phyloP scores from a whole-genome alignment of 2,888 invertebrate genomes.

The Drosophila silvestris region DNA sequence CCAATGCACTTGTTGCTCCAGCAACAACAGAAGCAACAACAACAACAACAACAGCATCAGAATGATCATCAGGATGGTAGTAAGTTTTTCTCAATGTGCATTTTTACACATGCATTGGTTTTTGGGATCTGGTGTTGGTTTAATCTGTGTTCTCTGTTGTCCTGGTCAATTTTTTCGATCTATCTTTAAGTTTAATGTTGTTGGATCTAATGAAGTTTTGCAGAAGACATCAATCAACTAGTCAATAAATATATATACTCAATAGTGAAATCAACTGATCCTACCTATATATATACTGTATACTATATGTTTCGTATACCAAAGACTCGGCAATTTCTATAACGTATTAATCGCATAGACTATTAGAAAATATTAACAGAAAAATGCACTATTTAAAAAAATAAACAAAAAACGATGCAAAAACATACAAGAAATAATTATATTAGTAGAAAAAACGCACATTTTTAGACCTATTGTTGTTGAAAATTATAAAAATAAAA shows the following conservation, averaged over 20 bases:
- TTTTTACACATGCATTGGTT: conserved; percentile 27
- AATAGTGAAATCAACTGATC: conserved; percentile 46
- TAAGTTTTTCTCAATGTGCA: conserved; percentile 75
- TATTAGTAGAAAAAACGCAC: conserved; percentile 37
- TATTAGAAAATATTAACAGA: conserved; percentile 52
- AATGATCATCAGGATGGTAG: conserved; percentile 83
- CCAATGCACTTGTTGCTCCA: conserved; percentile 85
- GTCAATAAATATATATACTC: conserved; percentile 20
- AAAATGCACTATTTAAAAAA: conserved; percentile 44
- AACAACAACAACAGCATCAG: conserved; percentile 71
- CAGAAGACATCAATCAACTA: conserved; percentile 33
- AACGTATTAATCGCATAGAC: conserved; percentile 73
- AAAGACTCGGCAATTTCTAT: conserved; percentile 71
- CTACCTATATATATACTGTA: conserved; percentile 51
- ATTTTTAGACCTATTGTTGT: conserved; percentile 61
- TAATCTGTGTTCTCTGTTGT: conserved; percentile 14
- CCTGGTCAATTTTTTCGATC: conserved; percentile 1
- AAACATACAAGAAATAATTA: conserved; percentile 22
- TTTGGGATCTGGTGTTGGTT: conserved; percentile 20
- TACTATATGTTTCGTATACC: conserved; percentile 52
- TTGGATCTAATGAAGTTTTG: conserved; percentile 46
- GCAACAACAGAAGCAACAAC: conserved; percentile 76
- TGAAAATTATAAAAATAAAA: conserved; percentile 34
- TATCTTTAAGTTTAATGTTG: conserved; percentile 6
- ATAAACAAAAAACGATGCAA: conserved; percentile 38